phyloP scores from a whole-genome alignment of 2,888 invertebrate species.

The Amphipoea oculea region DNA sequence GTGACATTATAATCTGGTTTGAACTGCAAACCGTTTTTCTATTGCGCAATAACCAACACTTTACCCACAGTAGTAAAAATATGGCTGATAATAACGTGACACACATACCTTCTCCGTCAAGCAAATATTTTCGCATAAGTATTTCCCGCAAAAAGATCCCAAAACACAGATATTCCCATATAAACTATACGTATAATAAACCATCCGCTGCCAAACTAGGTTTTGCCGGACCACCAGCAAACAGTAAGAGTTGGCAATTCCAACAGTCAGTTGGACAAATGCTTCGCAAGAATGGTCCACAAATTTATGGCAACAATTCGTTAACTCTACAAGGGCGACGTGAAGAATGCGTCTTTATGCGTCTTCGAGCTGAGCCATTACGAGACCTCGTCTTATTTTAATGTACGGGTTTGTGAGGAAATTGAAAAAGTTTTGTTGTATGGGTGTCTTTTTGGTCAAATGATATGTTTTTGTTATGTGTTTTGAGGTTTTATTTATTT shows the following conservation, averaged over 20 bases:
- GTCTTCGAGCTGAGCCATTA: conserved; percentile 63
- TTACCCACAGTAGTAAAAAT: no score
- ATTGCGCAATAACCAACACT: no score
- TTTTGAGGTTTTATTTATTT: not conserved
- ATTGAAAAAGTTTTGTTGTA: conserved; percentile 56
- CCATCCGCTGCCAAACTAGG: conserved; percentile 51
- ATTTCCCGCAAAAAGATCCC: conserved; percentile 3
- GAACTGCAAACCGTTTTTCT: no score
- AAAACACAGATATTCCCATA: conserved; percentile 17
- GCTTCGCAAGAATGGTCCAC: conserved; percentile 80
- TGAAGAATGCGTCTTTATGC: conserved; percentile 77
- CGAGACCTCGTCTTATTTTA: conserved; percentile 59
- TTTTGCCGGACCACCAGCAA: conserved; percentile 66
- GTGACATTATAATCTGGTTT: no score
- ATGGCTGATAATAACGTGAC: no score
- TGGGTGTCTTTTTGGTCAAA: conserved; percentile 25
- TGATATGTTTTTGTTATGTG: not conserved
- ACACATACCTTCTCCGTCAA: no score
- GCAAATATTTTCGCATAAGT: not conserved
- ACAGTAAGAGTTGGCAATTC: conserved; percentile 71
- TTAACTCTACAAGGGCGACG: conserved; percentile 77
- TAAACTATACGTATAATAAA: conserved; percentile 52
- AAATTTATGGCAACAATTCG: conserved; percentile 82
- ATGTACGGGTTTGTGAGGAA: conserved; percentile 53
- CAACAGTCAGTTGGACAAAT: conserved; percentile 81